These are phyloP conservation scores for Myrmecophaga tridactyla DNA, from an alignment of 2,113 vertebrate species.

Conservation along the genomic window DNA sequence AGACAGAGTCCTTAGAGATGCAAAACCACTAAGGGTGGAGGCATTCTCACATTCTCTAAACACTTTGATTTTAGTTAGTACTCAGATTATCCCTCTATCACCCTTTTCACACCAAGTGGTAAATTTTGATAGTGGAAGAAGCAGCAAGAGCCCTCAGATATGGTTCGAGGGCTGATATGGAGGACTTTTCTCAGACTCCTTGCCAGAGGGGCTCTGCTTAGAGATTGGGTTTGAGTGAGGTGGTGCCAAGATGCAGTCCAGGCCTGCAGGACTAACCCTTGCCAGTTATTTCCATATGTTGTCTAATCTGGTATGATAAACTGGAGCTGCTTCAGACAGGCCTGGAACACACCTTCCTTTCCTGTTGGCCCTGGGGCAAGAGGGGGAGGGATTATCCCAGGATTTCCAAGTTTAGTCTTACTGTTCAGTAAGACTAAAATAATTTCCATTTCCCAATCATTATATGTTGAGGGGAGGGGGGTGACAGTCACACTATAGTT, in stretches of 20 bases:
- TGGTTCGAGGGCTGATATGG: neutral
- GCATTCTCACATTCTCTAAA: neutral
- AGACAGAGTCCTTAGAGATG: neutral
- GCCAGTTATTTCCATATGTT: constrained; percentile 25
- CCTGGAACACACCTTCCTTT: neutral
- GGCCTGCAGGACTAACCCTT: neutral
- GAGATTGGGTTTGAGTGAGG: constrained; percentile 46
- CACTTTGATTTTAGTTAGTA: neutral
- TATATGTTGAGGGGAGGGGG: neutral
- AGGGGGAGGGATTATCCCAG: neutral
- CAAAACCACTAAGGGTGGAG: neutral
- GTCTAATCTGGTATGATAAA: constrained; percentile 47
- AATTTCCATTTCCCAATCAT: neutral
- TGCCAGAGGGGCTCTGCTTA: neutral
- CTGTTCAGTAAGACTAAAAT: neutral
- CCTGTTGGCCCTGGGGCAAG: neutral
- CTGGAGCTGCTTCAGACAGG: constrained; percentile 37
- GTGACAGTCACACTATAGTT: neutral
- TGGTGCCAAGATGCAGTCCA: constrained; percentile 25
- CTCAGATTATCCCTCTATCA: neutral
- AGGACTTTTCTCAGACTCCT: constrained; percentile 56
- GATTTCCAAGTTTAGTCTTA: neutral
- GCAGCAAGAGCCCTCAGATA: constrained; percentile 52
- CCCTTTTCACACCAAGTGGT: neutral
- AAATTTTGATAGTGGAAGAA: constrained; percentile 12